phyloP scores from a whole-genome alignment of 2,888 invertebrate species.

The Psylliodes chrysocephalus region DNA sequence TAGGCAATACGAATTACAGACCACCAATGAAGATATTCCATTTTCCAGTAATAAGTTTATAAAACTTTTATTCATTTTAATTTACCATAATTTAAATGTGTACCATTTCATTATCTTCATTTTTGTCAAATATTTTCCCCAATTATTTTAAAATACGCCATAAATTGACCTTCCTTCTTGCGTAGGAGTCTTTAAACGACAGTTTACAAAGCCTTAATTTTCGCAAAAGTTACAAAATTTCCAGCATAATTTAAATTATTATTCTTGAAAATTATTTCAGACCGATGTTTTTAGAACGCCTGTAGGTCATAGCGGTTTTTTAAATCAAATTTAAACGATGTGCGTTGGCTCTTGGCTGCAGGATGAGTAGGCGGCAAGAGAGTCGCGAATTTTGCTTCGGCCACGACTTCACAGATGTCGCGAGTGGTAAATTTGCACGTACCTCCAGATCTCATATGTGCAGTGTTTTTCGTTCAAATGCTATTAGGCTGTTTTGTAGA shows the following conservation, averaged over 20 bases:
- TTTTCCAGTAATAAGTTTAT: no score
- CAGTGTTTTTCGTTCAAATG: constrained; percentile 38
- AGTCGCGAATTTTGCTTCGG: constrained; percentile 40
- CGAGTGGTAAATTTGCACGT: constrained; percentile 41
- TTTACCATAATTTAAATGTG: no score
- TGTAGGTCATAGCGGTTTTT: constrained; percentile 11
- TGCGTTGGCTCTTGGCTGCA: not conserved
- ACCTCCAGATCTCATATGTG: constrained; percentile 35
- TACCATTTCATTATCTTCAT: no score
- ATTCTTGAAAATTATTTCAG: not conserved
- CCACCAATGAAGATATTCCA: no score
- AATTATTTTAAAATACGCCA: not conserved
- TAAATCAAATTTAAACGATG: constrained; percentile 7
- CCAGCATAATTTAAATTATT: not conserved
- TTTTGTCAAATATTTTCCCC: no score
- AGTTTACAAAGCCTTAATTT: not conserved
- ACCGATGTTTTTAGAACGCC: not conserved
- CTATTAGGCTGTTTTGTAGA: constrained; percentile 29
- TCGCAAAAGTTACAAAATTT: not conserved
- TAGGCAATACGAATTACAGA: no score
- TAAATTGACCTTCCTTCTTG: not conserved
- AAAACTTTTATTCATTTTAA: no score
- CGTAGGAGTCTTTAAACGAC: not conserved
- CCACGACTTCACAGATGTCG: constrained; percentile 38
- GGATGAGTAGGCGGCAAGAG: constrained; percentile 20